phyloP scores from a whole-genome alignment of 2,888 invertebrate genomes.

The Chymomyza amoena region DNA sequence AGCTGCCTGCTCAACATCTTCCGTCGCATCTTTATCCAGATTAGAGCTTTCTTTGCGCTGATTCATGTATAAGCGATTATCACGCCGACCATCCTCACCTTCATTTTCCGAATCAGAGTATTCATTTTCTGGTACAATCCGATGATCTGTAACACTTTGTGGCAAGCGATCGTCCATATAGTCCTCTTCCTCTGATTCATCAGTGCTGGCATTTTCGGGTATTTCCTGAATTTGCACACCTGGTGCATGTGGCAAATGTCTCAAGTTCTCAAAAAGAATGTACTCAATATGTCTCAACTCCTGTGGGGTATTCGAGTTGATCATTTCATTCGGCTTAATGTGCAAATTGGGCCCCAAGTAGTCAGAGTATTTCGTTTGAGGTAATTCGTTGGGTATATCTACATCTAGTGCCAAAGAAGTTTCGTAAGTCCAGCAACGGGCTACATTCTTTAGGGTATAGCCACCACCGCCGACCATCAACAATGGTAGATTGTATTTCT shows the following conservation, averaged over 20 bases:
- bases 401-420: slow-evolving; percentile 97
- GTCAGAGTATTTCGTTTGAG: slow-evolving; percentile 99
- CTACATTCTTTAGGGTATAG: slow-evolving; percentile 99
- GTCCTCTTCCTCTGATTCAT: slow-evolving; percentile 86
- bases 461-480: slow-evolving; percentile 98
- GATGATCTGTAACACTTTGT: slow-evolving; percentile 91
- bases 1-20: slow-evolving; percentile 81
- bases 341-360: slow-evolving; percentile 99
- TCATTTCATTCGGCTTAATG: slow-evolving; percentile 99
- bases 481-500: slow-evolving; percentile 97
- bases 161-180: slow-evolving; percentile 94
- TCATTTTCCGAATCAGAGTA: no score
- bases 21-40: slow-evolving; percentile 82
- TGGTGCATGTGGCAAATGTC: slow-evolving; percentile 98
- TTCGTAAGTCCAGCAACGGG: slow-evolving; percentile 99
- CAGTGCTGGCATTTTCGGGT: slow-evolving; percentile 79
- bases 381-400: slow-evolving; percentile 98
- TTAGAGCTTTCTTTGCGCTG: slow-evolving; percentile 81
- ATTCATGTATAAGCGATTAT: slow-evolving; percentile 82
- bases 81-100: slow-evolving; percentile 80
- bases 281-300: slow-evolving; percentile 98
- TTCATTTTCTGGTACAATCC: slow-evolving; percentile 69
- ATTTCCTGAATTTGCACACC: slow-evolving; percentile 82
- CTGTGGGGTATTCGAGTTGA: slow-evolving; percentile 98
- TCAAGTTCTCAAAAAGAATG: slow-evolving; percentile 94